Evolutionary conservation across 1,140 invertebrate genomes (phyloP).

Genomic region (Drosophila nigromelanica): DNA sequence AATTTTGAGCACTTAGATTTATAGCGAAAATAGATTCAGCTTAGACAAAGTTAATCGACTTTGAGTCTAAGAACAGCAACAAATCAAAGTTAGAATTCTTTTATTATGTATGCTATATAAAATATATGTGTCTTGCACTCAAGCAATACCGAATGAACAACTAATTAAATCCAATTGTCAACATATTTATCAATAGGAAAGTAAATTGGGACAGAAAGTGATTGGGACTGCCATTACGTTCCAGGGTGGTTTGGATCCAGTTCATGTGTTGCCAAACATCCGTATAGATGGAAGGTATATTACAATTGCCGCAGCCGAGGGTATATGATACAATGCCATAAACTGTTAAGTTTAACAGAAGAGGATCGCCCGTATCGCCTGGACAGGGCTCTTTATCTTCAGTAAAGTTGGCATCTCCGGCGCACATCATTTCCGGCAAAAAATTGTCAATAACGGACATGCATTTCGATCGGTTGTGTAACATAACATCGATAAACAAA

Average conservation of each 20-base stretch:
- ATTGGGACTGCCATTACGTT: neutral
- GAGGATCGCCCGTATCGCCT: slow-evolving; percentile 49
- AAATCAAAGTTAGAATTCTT: too few relatives aligned
- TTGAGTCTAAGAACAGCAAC: too few relatives aligned
- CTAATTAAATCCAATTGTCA: neutral
- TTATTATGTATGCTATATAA: too few relatives aligned
- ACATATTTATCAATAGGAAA: neutral
- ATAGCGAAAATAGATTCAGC: too few relatives aligned
- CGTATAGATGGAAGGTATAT: slow-evolving; percentile 49
- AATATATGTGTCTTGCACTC: too few relatives aligned
- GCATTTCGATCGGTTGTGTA: slow-evolving; percentile 21
- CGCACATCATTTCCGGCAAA: slow-evolving; percentile 57
- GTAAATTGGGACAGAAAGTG: too few relatives aligned
- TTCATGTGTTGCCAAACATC: slow-evolving; percentile 43
- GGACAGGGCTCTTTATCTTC: slow-evolving; percentile 49
- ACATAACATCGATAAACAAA: slow-evolving; percentile 38
- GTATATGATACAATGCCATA: slow-evolving; percentile 56
- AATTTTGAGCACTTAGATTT: too few relatives aligned
- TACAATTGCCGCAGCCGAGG: slow-evolving; percentile 43
- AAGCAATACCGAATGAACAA: too few relatives aligned
- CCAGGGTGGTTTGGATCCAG: slow-evolving; percentile 33
- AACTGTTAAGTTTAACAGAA: slow-evolving; percentile 35
- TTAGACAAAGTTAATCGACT: too few relatives aligned
- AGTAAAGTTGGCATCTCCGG: slow-evolving; percentile 31
- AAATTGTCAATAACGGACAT: slow-evolving; percentile 17